Percentiles rank a stretch among this genome's conserved stretches.
phyloP scores from a whole-genome alignment of 1,140 invertebrate genomes.

The Luehdorfia chinensis region DNA sequence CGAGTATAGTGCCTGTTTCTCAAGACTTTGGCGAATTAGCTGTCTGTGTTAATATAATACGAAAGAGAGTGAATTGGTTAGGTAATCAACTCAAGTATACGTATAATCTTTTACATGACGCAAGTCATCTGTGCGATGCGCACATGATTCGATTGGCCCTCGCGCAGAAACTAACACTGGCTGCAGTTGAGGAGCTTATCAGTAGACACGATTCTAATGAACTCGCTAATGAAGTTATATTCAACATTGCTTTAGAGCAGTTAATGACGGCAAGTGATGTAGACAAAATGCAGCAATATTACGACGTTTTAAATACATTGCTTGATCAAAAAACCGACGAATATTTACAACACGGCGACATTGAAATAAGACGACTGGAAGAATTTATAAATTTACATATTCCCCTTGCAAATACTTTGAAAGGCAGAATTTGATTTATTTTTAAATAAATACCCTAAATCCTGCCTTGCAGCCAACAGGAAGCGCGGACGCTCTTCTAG shows the following conservation, averaged over 20 bases:
- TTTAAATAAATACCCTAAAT: conserved; percentile 44
- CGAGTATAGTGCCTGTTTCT: background rate
- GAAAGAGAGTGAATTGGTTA: conserved; percentile 41
- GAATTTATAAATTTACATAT: conserved; percentile 43
- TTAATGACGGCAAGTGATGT: conserved; percentile 35
- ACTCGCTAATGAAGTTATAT: conserved; percentile 48
- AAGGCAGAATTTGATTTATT: conserved; percentile 50
- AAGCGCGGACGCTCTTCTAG: conserved; percentile 16
- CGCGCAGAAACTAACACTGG: conserved; percentile 49
- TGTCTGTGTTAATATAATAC: conserved; percentile 31
- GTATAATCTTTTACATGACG: conserved; percentile 43
- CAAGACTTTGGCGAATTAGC: background rate
- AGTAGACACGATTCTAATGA: conserved; percentile 44
- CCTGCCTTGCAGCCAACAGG: conserved; percentile 9
- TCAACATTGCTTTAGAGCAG: conserved; percentile 52
- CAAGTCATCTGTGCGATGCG: conserved; percentile 46
- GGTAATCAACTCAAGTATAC: conserved; percentile 43
- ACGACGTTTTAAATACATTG: conserved; percentile 27
- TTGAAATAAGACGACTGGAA: conserved; percentile 43
- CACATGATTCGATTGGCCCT: conserved; percentile 47
- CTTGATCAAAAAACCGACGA: conserved; percentile 36
- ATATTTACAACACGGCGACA: conserved; percentile 40
- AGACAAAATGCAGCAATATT: conserved; percentile 46
- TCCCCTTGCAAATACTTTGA: conserved; percentile 33
- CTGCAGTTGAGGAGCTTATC: conserved; percentile 52